Evolutionary conservation across 2,113 vertebrate genomes (phyloP), one percentile per base, ranked within the genome.

Genomic region (Apus apus): DNA sequence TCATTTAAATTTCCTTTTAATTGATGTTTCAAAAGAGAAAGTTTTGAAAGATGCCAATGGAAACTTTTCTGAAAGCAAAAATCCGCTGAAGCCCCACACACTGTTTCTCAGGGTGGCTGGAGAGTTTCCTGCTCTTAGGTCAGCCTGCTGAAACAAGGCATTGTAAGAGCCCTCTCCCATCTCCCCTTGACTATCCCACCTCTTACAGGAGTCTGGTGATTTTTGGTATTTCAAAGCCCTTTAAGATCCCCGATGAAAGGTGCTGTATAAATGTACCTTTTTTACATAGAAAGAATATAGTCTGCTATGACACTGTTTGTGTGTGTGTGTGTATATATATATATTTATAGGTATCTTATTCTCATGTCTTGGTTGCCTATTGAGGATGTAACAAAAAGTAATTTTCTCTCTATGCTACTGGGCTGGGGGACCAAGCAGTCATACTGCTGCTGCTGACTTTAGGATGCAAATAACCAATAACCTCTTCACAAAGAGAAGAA

Each of bases 1-100:
- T 51, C 0, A 2, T 54, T 83, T 62, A 62, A 50, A 40, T 80
- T 58, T 26, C 38, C 15, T 74, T 94, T 71, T 74, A 66, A 23
- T 15, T 16, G 8, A 30, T 50, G n/a, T 57, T 85, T 83, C 60
- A 30, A 79, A 77, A 83, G 46, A 62, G 60, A 89, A 91, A 92
- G 12, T 65, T 85, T 85, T 57, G 75, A 87, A 87, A 91, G 12
- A 50, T 46, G 48, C 27, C 71, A 84, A 76, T 23, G 43, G 65
- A 74, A 94, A 77, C 61, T 93, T 93, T 73, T 75, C 38, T 64
- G 38, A 81, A 88, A 53, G 48, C 60, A 78, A 67, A 94, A 93
- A 40, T 80, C 70, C 72, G 87, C 65, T 48, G 38, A 70, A 85
- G 21, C 8, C 8, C 48, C 43, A 53, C 10, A 21, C 4, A 1